phyloP scores from a whole-genome alignment of 2,888 invertebrate genomes.

The Oligia fasciuncula region DNA sequence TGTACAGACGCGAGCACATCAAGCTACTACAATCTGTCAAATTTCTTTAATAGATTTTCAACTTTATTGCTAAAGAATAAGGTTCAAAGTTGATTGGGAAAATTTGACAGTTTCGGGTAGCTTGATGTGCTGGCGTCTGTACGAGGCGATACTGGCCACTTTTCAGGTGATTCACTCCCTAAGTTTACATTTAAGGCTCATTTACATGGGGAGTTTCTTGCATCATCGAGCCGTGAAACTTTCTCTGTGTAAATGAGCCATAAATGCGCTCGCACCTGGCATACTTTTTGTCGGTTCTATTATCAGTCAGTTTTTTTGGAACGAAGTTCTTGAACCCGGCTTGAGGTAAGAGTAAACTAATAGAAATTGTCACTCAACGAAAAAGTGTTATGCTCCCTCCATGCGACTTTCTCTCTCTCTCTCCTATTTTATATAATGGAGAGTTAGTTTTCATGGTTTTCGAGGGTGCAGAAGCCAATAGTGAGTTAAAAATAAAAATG shows the following conservation, averaged over 20 bases:
- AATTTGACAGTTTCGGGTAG: too few relatives aligned
- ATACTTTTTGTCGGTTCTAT: background rate
- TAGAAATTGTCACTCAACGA: background rate
- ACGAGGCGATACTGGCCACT: background rate
- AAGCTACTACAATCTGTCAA: too few relatives aligned
- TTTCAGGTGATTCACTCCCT: background rate
- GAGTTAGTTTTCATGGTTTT: too few relatives aligned
- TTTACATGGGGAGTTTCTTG: background rate
- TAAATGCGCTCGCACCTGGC: background rate
- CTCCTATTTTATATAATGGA: too few relatives aligned
- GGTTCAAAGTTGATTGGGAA: too few relatives aligned
- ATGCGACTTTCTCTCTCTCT: too few relatives aligned
- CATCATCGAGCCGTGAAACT: background rate
- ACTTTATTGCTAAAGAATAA: too few relatives aligned
- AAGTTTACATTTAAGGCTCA: background rate
- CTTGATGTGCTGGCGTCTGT: too few relatives aligned
- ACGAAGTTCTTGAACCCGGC: background rate
- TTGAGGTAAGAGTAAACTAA: background rate
- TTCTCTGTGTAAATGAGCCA: background rate
- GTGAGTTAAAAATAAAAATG: too few relatives aligned
- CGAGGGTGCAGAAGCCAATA: too few relatives aligned
- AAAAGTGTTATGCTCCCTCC: background rate
- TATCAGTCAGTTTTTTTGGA: background rate
- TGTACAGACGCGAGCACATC: background rate
- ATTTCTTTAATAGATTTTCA: too few relatives aligned